Conservation (phyloP, 2,113 vertebrate genomes). For the Lycaon pictus region DNA sequence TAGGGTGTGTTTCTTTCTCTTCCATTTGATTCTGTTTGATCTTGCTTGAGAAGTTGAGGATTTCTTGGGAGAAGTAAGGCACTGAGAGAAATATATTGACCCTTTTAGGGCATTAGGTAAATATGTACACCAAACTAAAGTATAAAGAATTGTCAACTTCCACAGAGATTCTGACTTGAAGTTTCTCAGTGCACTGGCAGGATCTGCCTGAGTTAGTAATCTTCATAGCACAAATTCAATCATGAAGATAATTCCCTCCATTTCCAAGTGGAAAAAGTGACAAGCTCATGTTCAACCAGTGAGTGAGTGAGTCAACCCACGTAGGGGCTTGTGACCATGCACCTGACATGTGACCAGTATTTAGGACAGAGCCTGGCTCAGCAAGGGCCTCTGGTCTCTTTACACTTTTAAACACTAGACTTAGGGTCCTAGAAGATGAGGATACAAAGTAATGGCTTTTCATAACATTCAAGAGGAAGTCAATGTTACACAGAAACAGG, state of each 20-base stretch:
- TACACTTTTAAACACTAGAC: neutral
- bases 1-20: neutral
- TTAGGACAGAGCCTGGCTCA: neutral
- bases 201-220: neutral
- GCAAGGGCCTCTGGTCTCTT: neutral
- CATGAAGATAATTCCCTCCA: neutral
- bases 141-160: neutral
- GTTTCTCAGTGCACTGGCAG: neutral
- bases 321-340: neutral
- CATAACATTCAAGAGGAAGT: conserved; percentile 6
- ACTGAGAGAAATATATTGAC: neutral
- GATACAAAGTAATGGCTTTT: neutral
- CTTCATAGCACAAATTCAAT: neutral
- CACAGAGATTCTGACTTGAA: neutral
- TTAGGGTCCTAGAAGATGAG: neutral
- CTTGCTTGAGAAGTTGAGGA: neutral
- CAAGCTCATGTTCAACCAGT: neutral
- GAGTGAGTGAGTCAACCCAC: neutral
- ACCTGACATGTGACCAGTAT: neutral
- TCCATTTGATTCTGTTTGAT: neutral
- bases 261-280: conserved; percentile 35
- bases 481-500: neutral
- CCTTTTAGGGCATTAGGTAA: neutral
- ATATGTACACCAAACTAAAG: neutral
- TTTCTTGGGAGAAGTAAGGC: neutral